Conservation (phyloP, 2,888 invertebrate genomes). For the Meliscaeva auricollis region DNA sequence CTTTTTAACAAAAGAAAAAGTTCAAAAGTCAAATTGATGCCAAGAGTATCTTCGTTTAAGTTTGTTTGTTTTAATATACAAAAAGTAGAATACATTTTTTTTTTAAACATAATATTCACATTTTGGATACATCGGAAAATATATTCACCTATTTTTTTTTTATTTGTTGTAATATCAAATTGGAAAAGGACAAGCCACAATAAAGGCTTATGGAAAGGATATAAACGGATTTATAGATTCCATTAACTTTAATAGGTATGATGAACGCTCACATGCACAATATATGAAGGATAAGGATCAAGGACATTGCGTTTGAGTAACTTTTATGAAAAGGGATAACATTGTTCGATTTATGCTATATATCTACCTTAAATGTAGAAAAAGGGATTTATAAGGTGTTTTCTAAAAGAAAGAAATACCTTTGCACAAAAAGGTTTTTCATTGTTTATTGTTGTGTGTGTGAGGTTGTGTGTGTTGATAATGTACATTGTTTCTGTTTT, state of each 20-base stretch:
- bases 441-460: background rate
- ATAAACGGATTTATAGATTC: slow-evolving; percentile 62
- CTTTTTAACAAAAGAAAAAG: background rate
- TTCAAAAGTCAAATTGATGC: slow-evolving; percentile 9
- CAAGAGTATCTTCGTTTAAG: slow-evolving; percentile 29
- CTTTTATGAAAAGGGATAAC: slow-evolving; percentile 44
- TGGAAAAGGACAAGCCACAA: slow-evolving; percentile 4
- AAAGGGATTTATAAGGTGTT: slow-evolving; percentile 25
- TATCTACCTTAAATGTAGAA: background rate
- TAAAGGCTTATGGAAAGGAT: slow-evolving; percentile 48
- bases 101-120: slow-evolving; percentile 1
- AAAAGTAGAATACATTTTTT: background rate
- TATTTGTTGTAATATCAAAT: background rate
- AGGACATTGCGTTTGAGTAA: slow-evolving; percentile 50
- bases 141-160: background rate
- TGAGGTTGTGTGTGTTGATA: background rate
- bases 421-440: background rate
- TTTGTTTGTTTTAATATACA: slow-evolving; percentile 35
- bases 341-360: slow-evolving; percentile 19
- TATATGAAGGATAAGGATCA: slow-evolving; percentile 57
- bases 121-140: slow-evolving; percentile 20
- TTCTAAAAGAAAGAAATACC: background rate
- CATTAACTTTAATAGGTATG: slow-evolving; percentile 50
- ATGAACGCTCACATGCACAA: slow-evolving; percentile 56
- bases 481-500: background rate